phyloP scores from a whole-genome alignment of 1,140 invertebrate genomes.

The Lamellibrachia luymesi region DNA sequence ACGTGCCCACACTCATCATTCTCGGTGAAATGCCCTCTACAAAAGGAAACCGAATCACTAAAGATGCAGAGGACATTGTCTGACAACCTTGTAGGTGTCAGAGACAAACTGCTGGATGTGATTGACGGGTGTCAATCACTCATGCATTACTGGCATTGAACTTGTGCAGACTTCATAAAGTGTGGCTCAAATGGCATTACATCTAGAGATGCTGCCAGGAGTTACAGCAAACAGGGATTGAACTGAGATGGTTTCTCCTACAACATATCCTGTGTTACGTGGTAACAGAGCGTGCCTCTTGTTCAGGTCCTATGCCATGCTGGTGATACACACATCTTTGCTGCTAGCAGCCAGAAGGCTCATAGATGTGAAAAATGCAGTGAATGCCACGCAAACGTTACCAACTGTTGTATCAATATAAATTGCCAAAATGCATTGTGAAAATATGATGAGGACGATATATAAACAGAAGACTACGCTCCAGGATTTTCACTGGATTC shows the following conservation, averaged over 20 bases:
- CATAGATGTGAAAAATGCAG: not conserved
- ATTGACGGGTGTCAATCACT: not conserved
- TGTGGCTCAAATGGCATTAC: not conserved
- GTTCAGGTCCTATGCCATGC: not conserved
- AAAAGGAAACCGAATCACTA: not conserved
- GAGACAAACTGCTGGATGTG: not conserved
- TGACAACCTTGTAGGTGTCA: not conserved
- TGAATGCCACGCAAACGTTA: not conserved
- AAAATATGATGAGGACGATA: not conserved
- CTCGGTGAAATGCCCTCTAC: not conserved
- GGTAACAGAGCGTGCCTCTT: not conserved
- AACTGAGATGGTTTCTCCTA: not conserved
- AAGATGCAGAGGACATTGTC: conserved; percentile 4
- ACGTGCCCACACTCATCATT: not conserved
- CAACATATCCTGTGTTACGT: not conserved
- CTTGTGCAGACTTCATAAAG: not conserved
- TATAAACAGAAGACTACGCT: conserved; percentile 5
- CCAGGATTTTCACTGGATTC: not conserved
- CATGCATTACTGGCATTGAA: not conserved
- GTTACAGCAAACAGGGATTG: not conserved
- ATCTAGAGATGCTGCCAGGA: not conserved
- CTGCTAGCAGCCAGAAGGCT: not conserved
- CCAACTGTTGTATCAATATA: not conserved
- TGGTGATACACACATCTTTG: not conserved
- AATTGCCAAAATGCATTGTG: not conserved